A percentile compares a stretch with the other conserved stretches of the same genome.
Evolutionary conservation across 2,888 invertebrate species (phyloP).

Genomic region (Campaea margaritaria): DNA sequence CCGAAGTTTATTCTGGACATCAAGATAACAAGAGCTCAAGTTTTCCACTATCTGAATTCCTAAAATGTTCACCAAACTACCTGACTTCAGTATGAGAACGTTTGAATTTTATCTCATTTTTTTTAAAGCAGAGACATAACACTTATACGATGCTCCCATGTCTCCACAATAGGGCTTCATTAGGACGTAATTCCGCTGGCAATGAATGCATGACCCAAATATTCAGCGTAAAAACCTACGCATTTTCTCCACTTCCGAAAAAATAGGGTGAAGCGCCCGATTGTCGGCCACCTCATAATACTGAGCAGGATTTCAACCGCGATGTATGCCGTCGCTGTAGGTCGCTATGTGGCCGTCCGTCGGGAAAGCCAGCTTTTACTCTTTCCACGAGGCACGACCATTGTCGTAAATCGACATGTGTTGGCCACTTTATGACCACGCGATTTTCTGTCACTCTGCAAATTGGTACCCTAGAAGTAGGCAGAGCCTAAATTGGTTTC

Average conservation of each 20-base stretch:
- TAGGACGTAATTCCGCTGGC: slow-evolving; percentile 9
- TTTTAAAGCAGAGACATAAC: no score
- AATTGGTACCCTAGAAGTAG: slow-evolving; percentile 31
- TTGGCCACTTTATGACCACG: slow-evolving; percentile 38
- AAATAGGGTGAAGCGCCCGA: slow-evolving; percentile 43
- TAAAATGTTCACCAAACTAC: no score
- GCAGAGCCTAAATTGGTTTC: not conserved
- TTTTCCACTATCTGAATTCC: no score
- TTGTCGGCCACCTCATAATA: slow-evolving; percentile 47
- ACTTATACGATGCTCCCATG: not conserved
- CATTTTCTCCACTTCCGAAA: slow-evolving; percentile 19
- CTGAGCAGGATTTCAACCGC: slow-evolving; percentile 73
- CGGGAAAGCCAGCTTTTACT: slow-evolving; percentile 78
- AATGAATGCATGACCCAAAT: slow-evolving; percentile 16
- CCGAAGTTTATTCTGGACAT: no score
- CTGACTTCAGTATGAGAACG: no score
- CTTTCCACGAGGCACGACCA: slow-evolving; percentile 36
- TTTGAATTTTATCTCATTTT: no score
- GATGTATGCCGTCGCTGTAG: slow-evolving; percentile 77
- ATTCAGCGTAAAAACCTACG: slow-evolving; percentile 11
- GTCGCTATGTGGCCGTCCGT: slow-evolving; percentile 66
- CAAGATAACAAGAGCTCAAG: no score
- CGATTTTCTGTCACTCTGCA: slow-evolving; percentile 29
- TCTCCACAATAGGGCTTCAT: slow-evolving; percentile 12
- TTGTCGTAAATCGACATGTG: slow-evolving; percentile 43